Base-by-base conservation (phyloP, 2,888 invertebrate species). In the Drosophila pegasa region DNA sequence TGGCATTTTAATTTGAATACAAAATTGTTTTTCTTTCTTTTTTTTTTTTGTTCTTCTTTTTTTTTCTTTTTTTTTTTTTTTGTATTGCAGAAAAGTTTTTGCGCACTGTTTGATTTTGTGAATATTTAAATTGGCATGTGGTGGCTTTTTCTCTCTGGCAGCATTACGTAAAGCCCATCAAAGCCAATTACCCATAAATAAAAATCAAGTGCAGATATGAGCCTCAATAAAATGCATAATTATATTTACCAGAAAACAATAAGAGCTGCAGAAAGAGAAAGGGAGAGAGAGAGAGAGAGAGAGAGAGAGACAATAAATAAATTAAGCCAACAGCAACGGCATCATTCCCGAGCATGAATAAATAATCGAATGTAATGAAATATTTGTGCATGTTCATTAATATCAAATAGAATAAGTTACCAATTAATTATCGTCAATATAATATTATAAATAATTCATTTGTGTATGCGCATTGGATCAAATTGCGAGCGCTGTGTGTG, bases 341-440 rank as follows among this genome's bases (percentile, higher is more conserved):
- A 18, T 25, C 35, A 50, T 33, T 41, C 4, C n/a, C 5, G 12
- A 41, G 31, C 38, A 33, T 54, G 18, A 47, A 48, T 64, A 27
- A 37, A 40, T 43, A 29, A 51, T 41, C 18, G 25, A 31, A 68
- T 50, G 7, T 41, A 47, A 56, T 71, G 14, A 54, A 61, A 50
- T 55, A 47, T 29, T 43, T 33, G 41, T 22, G 38, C 22, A 22
- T 35, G 29, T 35, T 54, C 51, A 57, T 58, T 56, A 33, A 59
- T 69, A 57, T 57, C 43, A 62, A 71, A 66, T 56, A 22, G 50
- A 59, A 73, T 75, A 47, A 74, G 61, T 59, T 22, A 74, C 25
- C 50, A 61, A 31, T 16, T 47, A 20, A 64, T 60, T 38, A 54
- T 27, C 25, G 31, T 40, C 47, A 43, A 37, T 52, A 12, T 40